These are phyloP conservation scores for Lasaia peninsularis DNA, from an alignment of 1,140 invertebrate genomes.

Conservation along the genomic window DNA sequence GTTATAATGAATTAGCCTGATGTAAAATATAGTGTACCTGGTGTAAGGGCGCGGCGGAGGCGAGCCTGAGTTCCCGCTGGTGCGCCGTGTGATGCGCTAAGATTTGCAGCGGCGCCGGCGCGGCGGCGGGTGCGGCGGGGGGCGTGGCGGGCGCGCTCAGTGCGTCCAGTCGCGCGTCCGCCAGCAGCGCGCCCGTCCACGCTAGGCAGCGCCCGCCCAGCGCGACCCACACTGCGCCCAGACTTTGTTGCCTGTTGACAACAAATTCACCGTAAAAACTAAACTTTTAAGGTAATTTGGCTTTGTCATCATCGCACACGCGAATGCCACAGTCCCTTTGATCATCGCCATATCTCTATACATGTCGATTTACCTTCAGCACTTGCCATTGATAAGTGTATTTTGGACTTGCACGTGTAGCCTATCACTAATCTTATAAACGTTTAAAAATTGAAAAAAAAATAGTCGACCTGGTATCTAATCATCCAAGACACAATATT, in stretches of 20 bases:
- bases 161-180: conserved; percentile 79
- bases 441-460: no score
- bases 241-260: conserved; percentile 78
- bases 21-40: conserved; percentile 49
- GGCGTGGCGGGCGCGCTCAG: conserved; percentile 33
- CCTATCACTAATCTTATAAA: no score
- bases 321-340: no score
- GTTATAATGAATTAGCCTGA: no score
- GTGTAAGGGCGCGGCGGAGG: conserved; percentile 50
- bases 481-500: no score
- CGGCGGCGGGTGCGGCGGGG: conserved; percentile 34
- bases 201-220: conserved; percentile 64
- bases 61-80: conserved; percentile 60
- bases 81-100: conserved; percentile 51
- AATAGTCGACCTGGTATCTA: no score
- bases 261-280: neutral
- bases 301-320: no score
- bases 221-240: conserved; percentile 72
- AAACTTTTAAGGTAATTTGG: no score
- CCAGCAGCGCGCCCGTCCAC: conserved; percentile 75
- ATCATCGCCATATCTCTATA: neutral
- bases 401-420: no score
- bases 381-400: no score
- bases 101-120: conserved; percentile 36
- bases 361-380: neutral